phyloP scores from a whole-genome alignment of 2,888 invertebrate genomes.

The Drosophila subsilvestris region DNA sequence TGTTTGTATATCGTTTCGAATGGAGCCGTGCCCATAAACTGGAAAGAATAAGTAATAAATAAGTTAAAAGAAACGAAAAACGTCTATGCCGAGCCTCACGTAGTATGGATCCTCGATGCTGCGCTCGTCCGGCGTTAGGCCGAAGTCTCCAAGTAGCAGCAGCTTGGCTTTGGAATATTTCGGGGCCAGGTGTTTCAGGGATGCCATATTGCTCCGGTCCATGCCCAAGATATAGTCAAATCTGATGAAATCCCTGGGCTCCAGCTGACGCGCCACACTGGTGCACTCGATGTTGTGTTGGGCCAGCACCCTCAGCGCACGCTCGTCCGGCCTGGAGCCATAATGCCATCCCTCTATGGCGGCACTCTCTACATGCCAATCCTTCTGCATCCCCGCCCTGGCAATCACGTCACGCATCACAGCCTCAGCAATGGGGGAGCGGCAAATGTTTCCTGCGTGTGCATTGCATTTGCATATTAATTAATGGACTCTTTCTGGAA shows the following conservation, averaged over 20 bases:
- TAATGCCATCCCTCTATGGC: slow-evolving; percentile 94
- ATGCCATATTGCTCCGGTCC: slow-evolving; percentile 93
- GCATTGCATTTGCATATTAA: slow-evolving; percentile 36
- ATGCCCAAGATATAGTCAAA: slow-evolving; percentile 97
- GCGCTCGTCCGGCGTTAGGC: slow-evolving; percentile 87
- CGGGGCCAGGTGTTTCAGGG: slow-evolving; percentile 85
- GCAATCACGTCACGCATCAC: slow-evolving; percentile 91
- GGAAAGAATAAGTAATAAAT: slow-evolving; percentile 15
- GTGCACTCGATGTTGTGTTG: slow-evolving; percentile 89
- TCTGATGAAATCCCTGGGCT: slow-evolving; percentile 88
- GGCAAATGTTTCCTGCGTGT: slow-evolving; percentile 93
- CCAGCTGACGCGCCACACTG: slow-evolving; percentile 90
- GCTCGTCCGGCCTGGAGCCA: slow-evolving; percentile 91
- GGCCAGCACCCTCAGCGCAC: slow-evolving; percentile 89
- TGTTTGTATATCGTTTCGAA: slow-evolving; percentile 91
- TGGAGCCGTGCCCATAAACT: slow-evolving; percentile 87
- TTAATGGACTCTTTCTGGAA: slow-evolving; percentile 23
- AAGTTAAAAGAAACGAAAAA: slow-evolving; percentile 28
- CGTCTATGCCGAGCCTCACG: slow-evolving; percentile 84
- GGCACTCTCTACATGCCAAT: slow-evolving; percentile 95
- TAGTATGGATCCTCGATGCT: slow-evolving; percentile 96
- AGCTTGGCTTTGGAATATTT: slow-evolving; percentile 88
- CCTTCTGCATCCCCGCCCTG: slow-evolving; percentile 86
- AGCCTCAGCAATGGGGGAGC: slow-evolving; percentile 97
- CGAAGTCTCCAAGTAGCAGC: slow-evolving; percentile 91